Evolutionary conservation across 2,113 vertebrate species (phyloP), one percentile per base, ranked within the genome.

Genomic region (Cynoglossus semilaevis): DNA sequence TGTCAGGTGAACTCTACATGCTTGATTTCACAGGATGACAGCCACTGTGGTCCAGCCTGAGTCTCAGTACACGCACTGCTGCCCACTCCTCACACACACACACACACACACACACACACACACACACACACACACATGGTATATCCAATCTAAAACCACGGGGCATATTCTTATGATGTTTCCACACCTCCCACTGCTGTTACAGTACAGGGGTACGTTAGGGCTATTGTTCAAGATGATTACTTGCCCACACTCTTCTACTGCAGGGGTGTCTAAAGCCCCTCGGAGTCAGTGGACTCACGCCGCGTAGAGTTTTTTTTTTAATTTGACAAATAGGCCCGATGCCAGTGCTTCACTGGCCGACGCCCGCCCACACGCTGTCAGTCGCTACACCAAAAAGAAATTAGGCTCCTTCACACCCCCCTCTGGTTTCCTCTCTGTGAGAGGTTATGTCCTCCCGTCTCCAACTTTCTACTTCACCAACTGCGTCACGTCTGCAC

Each of bases 271-370:
- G 72, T 78, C 76, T 81, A 56, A 76, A 84, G 81, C 63, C 76
- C 76, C 77, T 82, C 77, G 82, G 72, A 80, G 67, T 40, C 71
- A 22, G 67, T 64, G 55, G 73, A 76, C 73, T 70, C 10, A 18
- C 66, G 61, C 68, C 68, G 57, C 40, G 60, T 19, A 79, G 56
- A n/a, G n/a, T n/a, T n/a, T n/a, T n/a, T 67, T 80, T 82, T 83
- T 83, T 80, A 86, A 82, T 83, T 85, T 86, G 78, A 88, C 80
- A 85, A 82, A 85, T 75, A 69, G 66, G 74, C 74, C 56, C 35
- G 58, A 72, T 34, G 70, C 79, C 80, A 77, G 58, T 59, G 77
- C 77, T 77, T 78, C 62, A 55, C 72, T 66, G 79, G 57, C 72
- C 63, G 43, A 15, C 18, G 64, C 67, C 72, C 76, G 67, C 82